phyloP scores from a whole-genome alignment of 37 sponge, comb jelly and placozoan genomes.

The Mnemiopsis leidyi region DNA sequence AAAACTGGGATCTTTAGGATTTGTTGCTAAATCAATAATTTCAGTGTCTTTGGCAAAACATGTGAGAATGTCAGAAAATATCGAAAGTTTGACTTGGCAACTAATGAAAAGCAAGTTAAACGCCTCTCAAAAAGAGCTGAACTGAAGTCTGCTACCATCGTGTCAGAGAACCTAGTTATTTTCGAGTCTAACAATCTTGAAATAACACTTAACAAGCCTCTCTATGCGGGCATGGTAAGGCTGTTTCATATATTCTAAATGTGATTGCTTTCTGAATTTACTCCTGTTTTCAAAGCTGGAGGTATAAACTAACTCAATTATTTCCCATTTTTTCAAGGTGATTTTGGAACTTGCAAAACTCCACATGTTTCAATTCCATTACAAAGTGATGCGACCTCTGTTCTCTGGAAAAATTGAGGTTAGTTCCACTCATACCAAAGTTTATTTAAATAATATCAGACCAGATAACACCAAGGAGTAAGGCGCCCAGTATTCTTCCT shows the following conservation, averaged over 20 bases:
- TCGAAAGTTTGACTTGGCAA: background rate
- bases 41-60: constrained; percentile 6
- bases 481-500: no score
- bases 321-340: background rate
- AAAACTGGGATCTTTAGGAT: no score
- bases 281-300: background rate
- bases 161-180: background rate
- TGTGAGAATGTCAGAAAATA: background rate
- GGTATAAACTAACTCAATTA: background rate
- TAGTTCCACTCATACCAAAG: background rate
- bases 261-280: no score
- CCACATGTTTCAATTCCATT: constrained; percentile 19
- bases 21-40: no score
- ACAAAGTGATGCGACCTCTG: constrained; percentile 4
- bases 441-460: background rate
- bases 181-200: background rate
- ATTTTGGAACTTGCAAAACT: constrained; percentile 12
- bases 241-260: no score
- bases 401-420: background rate
- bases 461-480: background rate
- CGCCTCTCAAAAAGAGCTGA: background rate
- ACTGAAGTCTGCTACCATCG: background rate
- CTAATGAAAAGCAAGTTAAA: background rate
- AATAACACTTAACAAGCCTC: background rate
- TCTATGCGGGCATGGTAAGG: constrained; percentile 23